Conservation (phyloP, 1,140 invertebrate genomes). For the Thalassaphorura encarpata region DNA sequence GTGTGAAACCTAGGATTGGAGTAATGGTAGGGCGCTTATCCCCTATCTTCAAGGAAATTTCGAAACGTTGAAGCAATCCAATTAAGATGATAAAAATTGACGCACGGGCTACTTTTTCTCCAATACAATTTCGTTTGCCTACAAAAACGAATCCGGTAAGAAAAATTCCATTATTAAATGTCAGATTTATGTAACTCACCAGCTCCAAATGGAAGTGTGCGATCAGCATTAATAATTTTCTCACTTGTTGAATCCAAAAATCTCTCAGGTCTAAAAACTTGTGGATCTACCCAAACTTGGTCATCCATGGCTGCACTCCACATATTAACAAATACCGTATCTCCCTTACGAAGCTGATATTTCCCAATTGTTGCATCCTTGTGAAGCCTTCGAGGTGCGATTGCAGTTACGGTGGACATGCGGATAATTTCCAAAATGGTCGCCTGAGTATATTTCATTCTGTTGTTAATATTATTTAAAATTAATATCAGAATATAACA, state of each 20-base stretch:
- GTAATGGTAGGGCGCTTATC: background rate
- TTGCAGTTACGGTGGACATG: constrained; percentile 62
- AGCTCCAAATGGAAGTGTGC: background rate
- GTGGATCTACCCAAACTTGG: constrained; percentile 55
- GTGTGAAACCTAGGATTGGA: background rate
- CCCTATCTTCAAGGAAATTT: background rate
- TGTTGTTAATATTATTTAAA: too few relatives aligned
- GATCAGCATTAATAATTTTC: background rate
- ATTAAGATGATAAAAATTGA: background rate
- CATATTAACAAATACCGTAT: constrained; percentile 38
- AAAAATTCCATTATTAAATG: too few relatives aligned
- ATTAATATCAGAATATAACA: constrained; percentile 34
- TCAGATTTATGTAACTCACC: too few relatives aligned
- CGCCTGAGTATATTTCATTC: constrained; percentile 66
- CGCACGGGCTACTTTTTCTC: background rate
- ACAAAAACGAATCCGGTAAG: too few relatives aligned
- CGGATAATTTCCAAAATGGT: constrained; percentile 61
- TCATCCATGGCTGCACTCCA: constrained; percentile 61
- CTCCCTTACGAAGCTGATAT: constrained; percentile 61
- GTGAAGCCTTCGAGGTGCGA: constrained; percentile 64
- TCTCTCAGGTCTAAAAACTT: constrained; percentile 62
- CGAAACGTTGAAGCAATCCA: background rate
- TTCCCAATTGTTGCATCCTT: constrained; percentile 57
- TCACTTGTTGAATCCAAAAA: constrained; percentile 49
- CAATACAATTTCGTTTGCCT: background rate